Percentiles rank a stretch among this genome's conserved stretches.
These are phyloP conservation scores for Glaucidium brasilianum DNA, from an alignment of 2,113 vertebrate species.

Conservation along the genomic window DNA sequence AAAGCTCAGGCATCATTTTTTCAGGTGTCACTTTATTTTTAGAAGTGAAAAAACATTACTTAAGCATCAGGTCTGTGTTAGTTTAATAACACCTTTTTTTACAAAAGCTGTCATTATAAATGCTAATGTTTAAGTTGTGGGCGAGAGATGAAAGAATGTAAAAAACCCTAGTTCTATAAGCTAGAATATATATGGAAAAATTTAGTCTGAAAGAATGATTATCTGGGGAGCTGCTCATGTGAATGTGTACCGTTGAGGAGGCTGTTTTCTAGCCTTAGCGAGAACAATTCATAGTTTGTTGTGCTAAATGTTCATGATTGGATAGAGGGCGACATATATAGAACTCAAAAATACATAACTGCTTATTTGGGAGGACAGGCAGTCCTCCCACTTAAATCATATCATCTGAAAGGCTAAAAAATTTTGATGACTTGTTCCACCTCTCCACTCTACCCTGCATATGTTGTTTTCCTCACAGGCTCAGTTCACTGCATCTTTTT, in stretches of 20 bases:
- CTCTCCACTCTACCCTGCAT: constrained; percentile 40
- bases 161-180: background rate
- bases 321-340: constrained; percentile 21
- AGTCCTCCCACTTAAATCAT: constrained; percentile 57
- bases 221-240: background rate
- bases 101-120: background rate
- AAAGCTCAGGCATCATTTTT: background rate
- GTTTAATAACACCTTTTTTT: background rate
- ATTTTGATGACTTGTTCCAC: constrained; percentile 55
- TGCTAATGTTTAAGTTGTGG: constrained; percentile 18
- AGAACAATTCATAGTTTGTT: constrained; percentile 36
- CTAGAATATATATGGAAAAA: background rate
- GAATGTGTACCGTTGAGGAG: background rate
- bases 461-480: constrained; percentile 52
- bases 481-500: constrained; percentile 31
- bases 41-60: background rate
- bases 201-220: background rate
- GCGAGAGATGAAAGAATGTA: background rate
- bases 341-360: constrained; percentile 50
- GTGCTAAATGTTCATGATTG: constrained; percentile 36
- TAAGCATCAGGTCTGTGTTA: background rate
- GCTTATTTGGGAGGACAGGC: constrained; percentile 57
- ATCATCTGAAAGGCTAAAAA: constrained; percentile 51
- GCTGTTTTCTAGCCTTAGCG: background rate
- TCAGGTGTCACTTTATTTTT: background rate